Evolutionary conservation across 2,113 vertebrate species (phyloP).

Genomic region (Nanorana parkeri): DNA sequence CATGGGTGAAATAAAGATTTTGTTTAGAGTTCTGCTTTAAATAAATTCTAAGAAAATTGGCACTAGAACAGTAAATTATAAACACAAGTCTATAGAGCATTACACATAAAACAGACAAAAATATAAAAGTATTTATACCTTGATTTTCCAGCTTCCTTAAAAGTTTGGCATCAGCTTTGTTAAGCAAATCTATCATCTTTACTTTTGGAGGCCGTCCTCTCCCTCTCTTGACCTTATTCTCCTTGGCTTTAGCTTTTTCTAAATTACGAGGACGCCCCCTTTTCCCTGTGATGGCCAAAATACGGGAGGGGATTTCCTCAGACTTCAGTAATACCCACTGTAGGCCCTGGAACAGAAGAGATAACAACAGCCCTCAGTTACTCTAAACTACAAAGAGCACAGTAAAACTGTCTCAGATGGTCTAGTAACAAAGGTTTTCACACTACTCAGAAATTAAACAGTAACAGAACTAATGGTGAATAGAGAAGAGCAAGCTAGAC

Average conservation of each 20-base stretch:
- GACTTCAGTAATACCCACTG: slow-evolving; percentile 88
- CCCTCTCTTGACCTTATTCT: slow-evolving; percentile 71
- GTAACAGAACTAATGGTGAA: no score
- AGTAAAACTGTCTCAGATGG: neutral
- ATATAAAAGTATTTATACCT: slow-evolving; percentile 73
- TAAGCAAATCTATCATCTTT: slow-evolving; percentile 84
- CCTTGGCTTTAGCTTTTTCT: slow-evolving; percentile 79
- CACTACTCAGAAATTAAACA: no score
- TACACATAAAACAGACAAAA: neutral
- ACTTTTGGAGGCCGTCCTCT: slow-evolving; percentile 90
- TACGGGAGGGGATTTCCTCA: slow-evolving; percentile 93
- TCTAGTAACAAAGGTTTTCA: no score
- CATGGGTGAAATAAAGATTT: no score
- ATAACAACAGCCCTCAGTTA: neutral
- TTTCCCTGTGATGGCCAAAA: slow-evolving; percentile 95
- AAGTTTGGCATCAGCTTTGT: slow-evolving; percentile 85
- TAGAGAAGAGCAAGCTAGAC: no score
- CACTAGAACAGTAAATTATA: no score
- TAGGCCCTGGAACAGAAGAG: slow-evolving; percentile 68
- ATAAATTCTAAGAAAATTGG: no score
- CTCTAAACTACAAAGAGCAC: neutral
- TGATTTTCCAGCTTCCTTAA: slow-evolving; percentile 86
- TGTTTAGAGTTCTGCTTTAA: no score
- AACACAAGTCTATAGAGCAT: no score
- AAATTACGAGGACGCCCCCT: slow-evolving; percentile 93